A percentile compares a stretch with the other conserved stretches of the same genome.
phyloP scores from a whole-genome alignment of 2,888 invertebrate species.

The Anoncus sp. region DNA sequence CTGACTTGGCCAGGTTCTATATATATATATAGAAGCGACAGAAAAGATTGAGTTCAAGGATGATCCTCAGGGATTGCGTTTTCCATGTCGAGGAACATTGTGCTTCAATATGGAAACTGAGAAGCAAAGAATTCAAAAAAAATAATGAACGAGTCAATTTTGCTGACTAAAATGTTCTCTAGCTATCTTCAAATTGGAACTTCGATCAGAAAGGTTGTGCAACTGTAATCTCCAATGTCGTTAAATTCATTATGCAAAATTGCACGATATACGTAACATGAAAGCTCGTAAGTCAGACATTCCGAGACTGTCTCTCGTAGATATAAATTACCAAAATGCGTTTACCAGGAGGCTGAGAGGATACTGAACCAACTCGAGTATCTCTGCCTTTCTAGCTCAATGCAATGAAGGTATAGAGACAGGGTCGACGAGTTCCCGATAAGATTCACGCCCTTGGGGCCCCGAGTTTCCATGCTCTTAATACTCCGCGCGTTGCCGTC shows the following conservation, averaged over 20 bases:
- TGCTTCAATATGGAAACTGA: neutral
- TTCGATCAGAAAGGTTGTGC: too few species aligned
- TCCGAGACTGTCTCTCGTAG: conserved; percentile 29
- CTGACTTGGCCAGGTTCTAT: conserved; percentile 15
- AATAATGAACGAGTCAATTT: too few species aligned
- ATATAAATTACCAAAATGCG: conserved; percentile 60
- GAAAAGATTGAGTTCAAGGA: neutral
- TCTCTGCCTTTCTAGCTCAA: conserved; percentile 23
- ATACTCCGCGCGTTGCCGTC: conserved; percentile 33
- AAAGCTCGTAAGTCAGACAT: conserved; percentile 19
- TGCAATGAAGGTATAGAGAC: conserved; percentile 34
- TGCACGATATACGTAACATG: conserved; percentile 8
- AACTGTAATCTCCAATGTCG: too few species aligned
- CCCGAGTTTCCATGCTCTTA: conserved; percentile 39
- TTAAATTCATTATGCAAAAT: too few species aligned
- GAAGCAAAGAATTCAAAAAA: too few species aligned
- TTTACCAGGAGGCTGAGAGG: conserved; percentile 18
- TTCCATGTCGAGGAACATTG: neutral
- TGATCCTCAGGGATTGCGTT: neutral
- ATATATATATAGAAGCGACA: neutral
- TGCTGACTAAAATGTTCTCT: too few species aligned
- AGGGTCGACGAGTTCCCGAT: conserved; percentile 59
- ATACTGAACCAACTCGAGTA: conserved; percentile 27
- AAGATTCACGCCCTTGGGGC: conserved; percentile 58
- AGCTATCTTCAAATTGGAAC: too few species aligned